Conservation (phyloP, 1,140 invertebrate genomes). For the Zaprionus tsacasi region DNA sequence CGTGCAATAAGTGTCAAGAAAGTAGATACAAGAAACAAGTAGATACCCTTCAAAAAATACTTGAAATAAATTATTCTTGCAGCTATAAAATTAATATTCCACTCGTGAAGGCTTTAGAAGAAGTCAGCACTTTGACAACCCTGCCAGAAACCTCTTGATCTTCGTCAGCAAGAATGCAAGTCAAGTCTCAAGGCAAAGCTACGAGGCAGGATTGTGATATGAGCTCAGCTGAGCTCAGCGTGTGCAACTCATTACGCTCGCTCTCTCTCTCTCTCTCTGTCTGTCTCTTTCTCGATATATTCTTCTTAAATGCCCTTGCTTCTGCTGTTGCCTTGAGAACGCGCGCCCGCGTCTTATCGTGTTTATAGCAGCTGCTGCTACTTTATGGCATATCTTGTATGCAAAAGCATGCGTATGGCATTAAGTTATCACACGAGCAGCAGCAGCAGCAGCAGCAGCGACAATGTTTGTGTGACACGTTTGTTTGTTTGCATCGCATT, state of each 20-base stretch:
- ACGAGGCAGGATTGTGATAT: not conserved
- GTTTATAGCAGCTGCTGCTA: constrained; percentile 33
- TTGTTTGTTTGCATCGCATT: constrained; percentile 45
- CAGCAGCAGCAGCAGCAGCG: constrained; percentile 14
- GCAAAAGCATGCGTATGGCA: constrained; percentile 69
- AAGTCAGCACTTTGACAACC: not conserved
- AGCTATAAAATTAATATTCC: not conserved
- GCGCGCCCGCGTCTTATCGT: not conserved
- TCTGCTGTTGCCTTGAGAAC: no score
- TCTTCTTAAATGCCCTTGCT: not conserved
- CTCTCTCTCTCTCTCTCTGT: not conserved
- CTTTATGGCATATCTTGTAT: constrained; percentile 29
- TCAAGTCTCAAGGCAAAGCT: not conserved
- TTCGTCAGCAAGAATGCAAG: not conserved
- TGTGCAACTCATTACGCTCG: not conserved
- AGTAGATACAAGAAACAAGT: no score
- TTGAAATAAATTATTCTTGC: not conserved
- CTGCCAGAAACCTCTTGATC: not conserved
- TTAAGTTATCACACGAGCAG: constrained; percentile 71
- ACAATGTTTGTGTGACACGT: constrained; percentile 53
- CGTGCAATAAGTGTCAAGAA: no score
- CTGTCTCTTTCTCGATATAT: not conserved
- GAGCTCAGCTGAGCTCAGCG: constrained; percentile 3
- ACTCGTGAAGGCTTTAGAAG: not conserved
- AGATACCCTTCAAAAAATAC: no score